A percentile compares a stretch with the other conserved stretches of the same genome.
Conservation (phyloP, 2,113 vertebrate species). For the Oreochromis niloticus region DNA sequence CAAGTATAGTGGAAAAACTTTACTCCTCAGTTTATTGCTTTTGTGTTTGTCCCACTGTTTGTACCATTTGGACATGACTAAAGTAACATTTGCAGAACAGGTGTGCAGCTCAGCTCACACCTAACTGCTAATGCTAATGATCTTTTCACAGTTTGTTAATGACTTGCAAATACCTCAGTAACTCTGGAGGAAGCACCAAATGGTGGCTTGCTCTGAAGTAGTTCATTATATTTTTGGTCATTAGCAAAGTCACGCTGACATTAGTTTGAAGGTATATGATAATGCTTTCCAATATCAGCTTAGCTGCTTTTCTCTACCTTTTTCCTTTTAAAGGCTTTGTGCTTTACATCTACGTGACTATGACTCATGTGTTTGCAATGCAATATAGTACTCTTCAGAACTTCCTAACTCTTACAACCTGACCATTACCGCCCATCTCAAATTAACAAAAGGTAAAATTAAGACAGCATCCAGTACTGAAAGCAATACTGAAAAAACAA, state of each 20-base stretch:
- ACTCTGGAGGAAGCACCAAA: neutral
- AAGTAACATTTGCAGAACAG: neutral
- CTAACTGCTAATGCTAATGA: neutral
- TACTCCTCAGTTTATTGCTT: neutral
- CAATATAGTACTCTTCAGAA: neutral
- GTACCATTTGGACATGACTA: neutral
- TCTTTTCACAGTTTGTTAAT: conserved; percentile 26
- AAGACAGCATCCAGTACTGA: neutral
- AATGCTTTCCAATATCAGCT: neutral
- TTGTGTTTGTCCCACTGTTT: neutral
- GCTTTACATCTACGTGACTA: neutral
- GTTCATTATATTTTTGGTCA: neutral
- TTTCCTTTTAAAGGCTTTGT: neutral
- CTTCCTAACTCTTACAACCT: neutral
- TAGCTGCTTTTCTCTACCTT: neutral
- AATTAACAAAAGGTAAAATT: neutral
- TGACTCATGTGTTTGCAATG: neutral
- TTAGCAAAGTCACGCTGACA: neutral
- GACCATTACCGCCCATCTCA: neutral
- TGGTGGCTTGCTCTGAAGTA: neutral
- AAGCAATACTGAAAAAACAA: neutral
- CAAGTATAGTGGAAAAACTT: neutral
- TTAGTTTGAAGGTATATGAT: neutral
- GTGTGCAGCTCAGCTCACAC: neutral
- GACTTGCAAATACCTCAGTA: conserved; percentile 18